Evolutionary conservation across 2,113 vertebrate species (phyloP).

Genomic region (Polypterus bichir): DNA sequence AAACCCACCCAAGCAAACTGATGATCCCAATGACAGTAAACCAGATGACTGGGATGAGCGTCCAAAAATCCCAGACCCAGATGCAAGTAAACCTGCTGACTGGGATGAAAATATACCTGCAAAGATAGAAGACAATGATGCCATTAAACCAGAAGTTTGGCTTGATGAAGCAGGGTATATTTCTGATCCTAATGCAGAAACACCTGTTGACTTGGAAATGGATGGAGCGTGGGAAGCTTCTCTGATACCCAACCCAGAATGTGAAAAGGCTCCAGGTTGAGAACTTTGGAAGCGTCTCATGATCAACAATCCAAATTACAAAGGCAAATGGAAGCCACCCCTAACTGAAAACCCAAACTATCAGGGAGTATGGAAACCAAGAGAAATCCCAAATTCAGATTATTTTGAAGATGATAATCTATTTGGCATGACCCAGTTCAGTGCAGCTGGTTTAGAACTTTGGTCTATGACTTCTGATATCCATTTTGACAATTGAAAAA

Average conservation of each 20-base stretch:
- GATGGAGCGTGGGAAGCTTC: constrained; percentile 65
- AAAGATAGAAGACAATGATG: constrained; percentile 72
- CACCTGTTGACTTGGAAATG: constrained; percentile 79
- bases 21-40: constrained; percentile 77
- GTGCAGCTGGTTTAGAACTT: constrained; percentile 59
- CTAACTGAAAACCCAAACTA: constrained; percentile 61
- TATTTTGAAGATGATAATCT: constrained; percentile 64
- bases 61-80: constrained; percentile 77
- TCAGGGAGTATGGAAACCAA: constrained; percentile 64
- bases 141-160: constrained; percentile 82
- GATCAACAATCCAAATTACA: constrained; percentile 60
- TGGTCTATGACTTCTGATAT: constrained; percentile 67
- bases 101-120: constrained; percentile 86
- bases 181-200: constrained; percentile 65
- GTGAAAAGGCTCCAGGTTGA: constrained; percentile 49
- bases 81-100: constrained; percentile 75
- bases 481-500: constrained; percentile 69
- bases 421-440: constrained; percentile 48
- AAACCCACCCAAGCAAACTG: constrained; percentile 79
- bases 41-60: constrained; percentile 92
- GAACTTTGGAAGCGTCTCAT: constrained; percentile 52
- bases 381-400: constrained; percentile 60
- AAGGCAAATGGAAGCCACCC: constrained; percentile 58
- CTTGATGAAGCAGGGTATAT: constrained; percentile 75
- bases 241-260: constrained; percentile 51